Base-by-base conservation (phyloP, 2,797 vertebrate genomes). In the Pachyuromys duprasi region DNA sequence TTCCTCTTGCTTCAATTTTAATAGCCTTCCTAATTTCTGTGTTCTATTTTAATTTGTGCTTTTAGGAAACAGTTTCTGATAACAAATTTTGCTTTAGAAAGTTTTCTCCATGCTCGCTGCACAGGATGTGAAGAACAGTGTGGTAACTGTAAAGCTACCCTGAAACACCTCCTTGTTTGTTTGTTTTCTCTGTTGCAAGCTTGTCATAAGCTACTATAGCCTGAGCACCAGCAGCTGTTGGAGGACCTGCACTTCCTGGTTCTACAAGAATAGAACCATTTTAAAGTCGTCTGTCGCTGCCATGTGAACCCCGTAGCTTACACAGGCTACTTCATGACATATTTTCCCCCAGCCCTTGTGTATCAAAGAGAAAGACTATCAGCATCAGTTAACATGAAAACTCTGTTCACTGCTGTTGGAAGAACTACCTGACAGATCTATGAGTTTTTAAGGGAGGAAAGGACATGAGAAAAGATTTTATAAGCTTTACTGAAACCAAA, bases 401-500 rank as follows among this genome's bases (percentile, higher is more conserved):
- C 31, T 93, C 67, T 95, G 63, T 69, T 81, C 31, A 70, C 90
- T 92, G 11, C 69, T 86, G 49, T 49, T 92, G 49, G 33, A 95
- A 76, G n/a, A 75, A 81, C 65, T 75, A 22, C 12, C 42, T 75
- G 22, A 33, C 31, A 89, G 57, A 96, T 81, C 18, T 31, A 55
- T 79, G 72, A 91, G 94, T 94, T 94, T 95, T 94, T 89, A 97
- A 94, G 88, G 75, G 62, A 95, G 75, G 80, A 95, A 89, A 91
- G 74, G 28, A 95, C 80, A 90, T 72, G 94, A 97, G 93, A 93
- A 96, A 96, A 95, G 88, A 94, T 83, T 96, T 96, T 95, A 89
- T 39, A 95, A 89, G 62, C 81, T 92, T 91, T 93, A 22, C 78
- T 94, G 81, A 91, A 96, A 97, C 94, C 93, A 93, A 93, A 96